These are phyloP conservation scores for Hylaeus volcanicus DNA, from an alignment of 1,140 invertebrate genomes.

Conservation along the genomic window DNA sequence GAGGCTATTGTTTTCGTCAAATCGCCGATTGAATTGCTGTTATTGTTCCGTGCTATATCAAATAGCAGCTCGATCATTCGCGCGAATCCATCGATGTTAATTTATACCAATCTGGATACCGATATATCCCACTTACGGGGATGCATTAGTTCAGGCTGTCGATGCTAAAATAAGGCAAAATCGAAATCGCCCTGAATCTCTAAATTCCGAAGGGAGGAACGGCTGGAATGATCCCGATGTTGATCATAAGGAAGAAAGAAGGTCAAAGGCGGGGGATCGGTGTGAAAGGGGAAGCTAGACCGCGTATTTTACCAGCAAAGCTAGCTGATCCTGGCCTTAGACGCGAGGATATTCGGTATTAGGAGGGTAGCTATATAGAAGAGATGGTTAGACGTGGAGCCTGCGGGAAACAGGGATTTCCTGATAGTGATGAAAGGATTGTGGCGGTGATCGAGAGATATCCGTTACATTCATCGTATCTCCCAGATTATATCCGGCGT, in stretches of 20 bases:
- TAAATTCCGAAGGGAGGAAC: background rate
- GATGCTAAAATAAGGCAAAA: background rate
- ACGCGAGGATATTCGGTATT: conserved; percentile 1
- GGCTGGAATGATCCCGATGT: background rate
- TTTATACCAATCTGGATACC: background rate
- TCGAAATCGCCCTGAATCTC: background rate
- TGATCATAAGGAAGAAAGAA: background rate
- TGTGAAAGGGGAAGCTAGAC: background rate
- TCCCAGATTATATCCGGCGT: background rate
- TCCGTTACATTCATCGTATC: background rate
- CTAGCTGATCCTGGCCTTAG: background rate
- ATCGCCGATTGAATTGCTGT: background rate
- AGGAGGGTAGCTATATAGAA: background rate
- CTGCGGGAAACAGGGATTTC: background rate
- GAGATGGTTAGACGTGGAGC: background rate
- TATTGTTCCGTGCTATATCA: background rate
- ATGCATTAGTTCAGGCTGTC: background rate
- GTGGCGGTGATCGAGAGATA: background rate
- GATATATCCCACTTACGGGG: background rate
- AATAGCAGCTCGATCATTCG: background rate
- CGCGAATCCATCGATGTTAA: background rate
- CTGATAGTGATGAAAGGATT: background rate
- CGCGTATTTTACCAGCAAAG: conserved; percentile 5
- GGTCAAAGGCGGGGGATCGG: background rate
- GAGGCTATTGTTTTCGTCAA: conserved; percentile 13